Percentiles rank a stretch among this genome's conserved stretches.
These are phyloP conservation scores for Linnaemya vulpina DNA, from an alignment of 2,888 invertebrate species.

Conservation along the genomic window DNA sequence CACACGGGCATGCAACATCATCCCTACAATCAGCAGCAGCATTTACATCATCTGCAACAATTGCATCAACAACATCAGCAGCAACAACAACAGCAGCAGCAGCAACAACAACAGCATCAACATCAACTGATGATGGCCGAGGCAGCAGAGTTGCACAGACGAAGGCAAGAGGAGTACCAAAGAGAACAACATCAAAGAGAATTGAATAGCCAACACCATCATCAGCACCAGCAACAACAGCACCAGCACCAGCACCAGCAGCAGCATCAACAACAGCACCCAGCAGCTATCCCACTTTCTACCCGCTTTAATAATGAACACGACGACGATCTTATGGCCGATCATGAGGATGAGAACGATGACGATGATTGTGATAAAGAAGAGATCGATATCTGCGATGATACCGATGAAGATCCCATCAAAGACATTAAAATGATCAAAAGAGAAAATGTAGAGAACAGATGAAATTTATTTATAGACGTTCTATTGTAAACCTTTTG, in stretches of 20 bases:
- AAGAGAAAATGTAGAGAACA: slow-evolving; percentile 73
- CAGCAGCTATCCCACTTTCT: slow-evolving; percentile 62
- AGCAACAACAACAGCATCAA: slow-evolving; percentile 75
- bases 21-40: slow-evolving; percentile 80
- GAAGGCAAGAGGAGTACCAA: slow-evolving; percentile 72
- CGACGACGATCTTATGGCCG: slow-evolving; percentile 72
- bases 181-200: slow-evolving; percentile 72
- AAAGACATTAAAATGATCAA: slow-evolving; percentile 72
- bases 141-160: slow-evolving; percentile 73
- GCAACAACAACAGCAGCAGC: slow-evolving; percentile 74
- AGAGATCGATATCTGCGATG: slow-evolving; percentile 80
- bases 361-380: slow-evolving; percentile 76
- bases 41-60: slow-evolving; percentile 78
- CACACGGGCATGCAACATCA: slow-evolving; percentile 75
- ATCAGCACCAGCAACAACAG: slow-evolving; percentile 74
- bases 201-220: slow-evolving; percentile 57
- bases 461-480: slow-evolving; percentile 81
- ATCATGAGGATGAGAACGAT: slow-evolving; percentile 75
- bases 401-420: slow-evolving; percentile 77
- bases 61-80: slow-evolving; percentile 77
- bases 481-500: slow-evolving; percentile 77
- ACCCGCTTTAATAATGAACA: slow-evolving; percentile 69
- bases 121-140: slow-evolving; percentile 73
- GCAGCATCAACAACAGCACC: slow-evolving; percentile 64
- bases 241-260: slow-evolving; percentile 68